Conservation (phyloP, 2,888 invertebrate species). For the Cantharis flavilabris region DNA sequence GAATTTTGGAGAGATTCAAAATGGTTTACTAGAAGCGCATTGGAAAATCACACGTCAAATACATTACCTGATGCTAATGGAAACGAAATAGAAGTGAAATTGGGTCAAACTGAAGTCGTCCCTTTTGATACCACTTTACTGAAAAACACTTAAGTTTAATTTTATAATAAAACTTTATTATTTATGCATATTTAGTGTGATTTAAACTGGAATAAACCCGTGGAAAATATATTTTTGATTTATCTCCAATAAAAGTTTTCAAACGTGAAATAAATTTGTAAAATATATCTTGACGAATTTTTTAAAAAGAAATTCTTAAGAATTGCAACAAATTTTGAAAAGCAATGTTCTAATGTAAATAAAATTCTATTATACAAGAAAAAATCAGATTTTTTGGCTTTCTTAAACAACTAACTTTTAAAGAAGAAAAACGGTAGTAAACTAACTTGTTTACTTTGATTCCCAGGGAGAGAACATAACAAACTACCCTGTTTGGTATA, state of each 20-base stretch:
- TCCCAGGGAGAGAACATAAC: not conserved
- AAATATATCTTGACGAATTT: not conserved
- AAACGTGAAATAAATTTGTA: not conserved
- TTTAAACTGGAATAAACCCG: not conserved
- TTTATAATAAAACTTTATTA: not conserved
- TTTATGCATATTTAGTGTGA: not conserved
- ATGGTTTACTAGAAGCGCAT: conserved; percentile 11
- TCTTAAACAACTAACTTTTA: not conserved
- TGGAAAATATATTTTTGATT: not conserved
- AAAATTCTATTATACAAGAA: not conserved
- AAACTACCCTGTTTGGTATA: not conserved
- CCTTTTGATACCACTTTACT: conserved; percentile 1
- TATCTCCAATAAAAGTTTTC: not conserved
- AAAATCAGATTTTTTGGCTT: not conserved
- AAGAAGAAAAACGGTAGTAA: not conserved
- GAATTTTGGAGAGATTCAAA: conserved; percentile 11
- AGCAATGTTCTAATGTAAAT: not conserved
- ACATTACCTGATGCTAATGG: conserved; percentile 13
- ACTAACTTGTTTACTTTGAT: not conserved
- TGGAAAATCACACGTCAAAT: conserved; percentile 20
- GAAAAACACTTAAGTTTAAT: conserved; percentile 8
- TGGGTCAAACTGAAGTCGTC: conserved; percentile 4
- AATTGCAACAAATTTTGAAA: not conserved
- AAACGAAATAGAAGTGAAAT: conserved; percentile 9
- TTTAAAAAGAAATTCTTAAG: not conserved